phyloP scores from a whole-genome alignment of 2,113 vertebrate genomes.

The Ariopsis seemanni region DNA sequence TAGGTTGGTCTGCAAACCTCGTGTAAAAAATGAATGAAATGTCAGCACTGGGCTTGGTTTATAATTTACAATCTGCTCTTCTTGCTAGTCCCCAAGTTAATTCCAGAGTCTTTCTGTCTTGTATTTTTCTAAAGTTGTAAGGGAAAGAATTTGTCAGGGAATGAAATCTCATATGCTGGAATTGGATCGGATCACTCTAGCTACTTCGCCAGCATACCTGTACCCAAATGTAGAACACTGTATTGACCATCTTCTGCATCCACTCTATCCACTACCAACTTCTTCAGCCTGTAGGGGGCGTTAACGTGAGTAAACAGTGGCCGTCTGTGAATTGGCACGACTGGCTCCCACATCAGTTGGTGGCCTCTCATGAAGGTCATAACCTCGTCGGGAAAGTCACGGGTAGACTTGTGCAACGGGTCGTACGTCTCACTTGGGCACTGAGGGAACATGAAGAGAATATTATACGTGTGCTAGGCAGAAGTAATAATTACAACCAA shows the following conservation, averaged over 20 bases:
- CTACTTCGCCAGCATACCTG: conserved; percentile 69
- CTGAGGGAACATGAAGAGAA: conserved; percentile 57
- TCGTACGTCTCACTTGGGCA: conserved; percentile 87
- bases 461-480: not conserved
- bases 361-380: conserved; percentile 85
- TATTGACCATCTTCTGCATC: conserved; percentile 71
- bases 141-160: not conserved
- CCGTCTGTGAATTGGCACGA: conserved; percentile 73
- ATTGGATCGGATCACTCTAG: not conserved
- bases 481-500: not conserved
- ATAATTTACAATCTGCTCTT: not conserved
- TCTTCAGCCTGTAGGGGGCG: conserved; percentile 67
- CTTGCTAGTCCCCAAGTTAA: not conserved
- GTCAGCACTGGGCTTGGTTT: not conserved
- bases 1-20: conserved; percentile 12
- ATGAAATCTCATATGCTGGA: not conserved
- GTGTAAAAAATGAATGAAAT: not conserved
- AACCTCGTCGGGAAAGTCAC: conserved; percentile 82
- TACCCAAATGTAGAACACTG: conserved; percentile 81
- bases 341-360: conserved; percentile 86
- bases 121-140: not conserved
- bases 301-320: conserved; percentile 73
- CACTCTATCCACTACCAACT: conserved; percentile 80
- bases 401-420: conserved; percentile 78
- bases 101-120: not conserved